Evolutionary conservation across 2,888 invertebrate species (phyloP).

Genomic region (Deroplatys truncata): DNA sequence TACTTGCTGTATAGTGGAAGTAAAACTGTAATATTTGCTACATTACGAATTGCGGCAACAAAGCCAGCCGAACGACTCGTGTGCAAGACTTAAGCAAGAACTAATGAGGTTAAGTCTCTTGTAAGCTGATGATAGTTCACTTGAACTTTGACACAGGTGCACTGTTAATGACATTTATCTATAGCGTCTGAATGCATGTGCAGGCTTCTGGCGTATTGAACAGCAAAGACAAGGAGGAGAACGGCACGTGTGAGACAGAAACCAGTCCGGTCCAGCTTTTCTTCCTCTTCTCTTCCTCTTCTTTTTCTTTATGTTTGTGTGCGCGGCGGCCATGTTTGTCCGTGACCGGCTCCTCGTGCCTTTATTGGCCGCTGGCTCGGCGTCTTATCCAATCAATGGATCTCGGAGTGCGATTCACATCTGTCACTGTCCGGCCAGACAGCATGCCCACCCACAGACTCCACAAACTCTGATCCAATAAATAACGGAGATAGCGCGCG

Average conservation of each 20-base stretch:
- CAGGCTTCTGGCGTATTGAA: background rate
- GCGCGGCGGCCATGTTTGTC: constrained; percentile 28
- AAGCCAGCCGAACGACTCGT: too few species aligned
- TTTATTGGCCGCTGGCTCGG: constrained; percentile 4
- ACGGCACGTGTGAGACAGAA: background rate
- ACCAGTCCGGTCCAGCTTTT: background rate
- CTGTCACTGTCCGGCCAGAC: constrained; percentile 51
- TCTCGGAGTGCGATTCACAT: constrained; percentile 45
- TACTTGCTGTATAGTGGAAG: too few species aligned
- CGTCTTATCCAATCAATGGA: constrained; percentile 45
- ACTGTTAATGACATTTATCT: background rate
- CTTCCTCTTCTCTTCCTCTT: background rate
- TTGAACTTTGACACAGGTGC: background rate
- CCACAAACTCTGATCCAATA: background rate
- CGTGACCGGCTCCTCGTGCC: background rate
- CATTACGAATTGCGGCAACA: too few species aligned
- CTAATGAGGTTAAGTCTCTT: too few species aligned
- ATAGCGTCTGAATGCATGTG: background rate
- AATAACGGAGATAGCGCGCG: background rate
- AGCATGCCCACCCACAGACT: constrained; percentile 35
- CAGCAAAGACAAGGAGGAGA: background rate
- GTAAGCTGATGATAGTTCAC: too few species aligned
- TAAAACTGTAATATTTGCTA: too few species aligned
- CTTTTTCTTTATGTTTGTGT: background rate
- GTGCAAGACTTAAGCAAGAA: too few species aligned